Evolutionary conservation across 2,113 vertebrate genomes (phyloP).

Genomic region (Ailuropoda melanoleuca): DNA sequence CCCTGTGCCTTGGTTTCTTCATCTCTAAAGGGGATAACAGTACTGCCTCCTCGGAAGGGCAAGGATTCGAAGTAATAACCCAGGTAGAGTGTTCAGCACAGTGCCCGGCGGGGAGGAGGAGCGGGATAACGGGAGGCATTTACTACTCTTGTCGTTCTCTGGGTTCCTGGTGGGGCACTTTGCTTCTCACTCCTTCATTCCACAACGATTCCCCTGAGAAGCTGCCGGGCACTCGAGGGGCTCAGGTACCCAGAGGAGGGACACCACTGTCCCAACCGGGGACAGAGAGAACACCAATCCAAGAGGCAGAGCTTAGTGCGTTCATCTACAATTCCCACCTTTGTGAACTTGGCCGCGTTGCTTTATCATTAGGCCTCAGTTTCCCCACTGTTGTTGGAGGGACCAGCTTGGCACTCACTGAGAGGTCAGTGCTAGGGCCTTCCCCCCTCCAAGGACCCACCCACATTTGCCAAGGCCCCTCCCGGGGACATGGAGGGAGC

Average conservation of each 20-base stretch:
- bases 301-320: neutral
- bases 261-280: neutral
- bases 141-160: neutral
- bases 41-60: neutral
- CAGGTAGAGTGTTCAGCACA: neutral
- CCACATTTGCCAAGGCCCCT: neutral
- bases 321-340: neutral
- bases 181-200: neutral
- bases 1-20: neutral
- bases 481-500: rapidly evolving
- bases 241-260: neutral
- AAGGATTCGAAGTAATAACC: neutral
- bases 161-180: neutral
- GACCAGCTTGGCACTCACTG: neutral
- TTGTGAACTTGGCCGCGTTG: neutral
- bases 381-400: neutral
- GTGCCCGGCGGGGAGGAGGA: neutral
- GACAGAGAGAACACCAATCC: neutral
- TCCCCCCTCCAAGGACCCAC: neutral
- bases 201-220: neutral
- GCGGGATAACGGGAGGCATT: neutral
- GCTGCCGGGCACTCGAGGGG: neutral
- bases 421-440: neutral
- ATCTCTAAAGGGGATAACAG: neutral
- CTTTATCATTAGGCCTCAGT: neutral